Evolutionary conservation across 2,113 vertebrate species (phyloP).

Genomic region (Carlito syrichta): DNA sequence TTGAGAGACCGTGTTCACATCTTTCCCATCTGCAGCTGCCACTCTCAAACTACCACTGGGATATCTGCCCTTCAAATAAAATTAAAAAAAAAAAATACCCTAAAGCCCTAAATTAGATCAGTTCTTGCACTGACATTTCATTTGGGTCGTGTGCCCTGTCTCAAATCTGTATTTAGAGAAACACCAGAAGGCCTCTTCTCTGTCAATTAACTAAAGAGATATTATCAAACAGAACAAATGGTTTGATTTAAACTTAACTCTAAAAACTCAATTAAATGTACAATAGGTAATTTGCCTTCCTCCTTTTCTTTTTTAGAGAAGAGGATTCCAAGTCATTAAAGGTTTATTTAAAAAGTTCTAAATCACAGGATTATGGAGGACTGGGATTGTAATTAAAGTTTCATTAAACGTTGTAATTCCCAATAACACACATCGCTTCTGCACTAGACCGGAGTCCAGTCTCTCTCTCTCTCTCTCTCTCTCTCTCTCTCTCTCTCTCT

Average conservation of each 20-base stretch:
- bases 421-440: too few species aligned
- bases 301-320: constrained; percentile 41
- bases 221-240: constrained; percentile 46
- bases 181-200: constrained; percentile 31
- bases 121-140: constrained; percentile 48
- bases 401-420: constrained; percentile 30
- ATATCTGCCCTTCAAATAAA: background rate
- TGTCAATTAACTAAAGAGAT: constrained; percentile 56
- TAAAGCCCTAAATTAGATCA: constrained; percentile 6
- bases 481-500: too few species aligned
- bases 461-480: too few species aligned
- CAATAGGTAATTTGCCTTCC: constrained; percentile 23
- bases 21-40: background rate
- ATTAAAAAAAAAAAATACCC: background rate
- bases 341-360: constrained; percentile 39
- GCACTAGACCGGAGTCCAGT: too few species aligned
- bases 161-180: constrained; percentile 45
- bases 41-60: background rate
- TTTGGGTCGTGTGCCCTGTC: background rate
- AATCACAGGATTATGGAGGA: background rate
- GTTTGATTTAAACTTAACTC: constrained; percentile 42
- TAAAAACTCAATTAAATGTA: constrained; percentile 54
- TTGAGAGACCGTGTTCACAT: background rate
- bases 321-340: constrained; percentile 33
- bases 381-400: background rate